Conservation (phyloP, 2,797 vertebrate genomes). For the Mormyrops boulengeri region DNA sequence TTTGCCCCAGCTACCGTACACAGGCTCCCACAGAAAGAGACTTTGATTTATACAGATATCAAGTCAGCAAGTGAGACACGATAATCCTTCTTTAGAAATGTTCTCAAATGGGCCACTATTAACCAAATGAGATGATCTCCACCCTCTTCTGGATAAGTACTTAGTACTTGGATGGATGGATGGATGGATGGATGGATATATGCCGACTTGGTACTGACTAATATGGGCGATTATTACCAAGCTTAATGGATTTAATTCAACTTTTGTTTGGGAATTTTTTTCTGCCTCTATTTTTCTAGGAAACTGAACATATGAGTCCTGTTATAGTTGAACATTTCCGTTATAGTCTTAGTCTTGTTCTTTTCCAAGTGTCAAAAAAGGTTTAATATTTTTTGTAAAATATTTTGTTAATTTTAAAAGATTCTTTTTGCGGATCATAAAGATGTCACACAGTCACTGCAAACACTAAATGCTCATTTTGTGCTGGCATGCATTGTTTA, state of each 20-base stretch:
- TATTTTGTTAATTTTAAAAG: neutral
- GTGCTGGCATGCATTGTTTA: neutral
- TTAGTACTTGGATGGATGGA: neutral
- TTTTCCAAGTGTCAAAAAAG: neutral
- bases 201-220: neutral
- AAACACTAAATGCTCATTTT: neutral
- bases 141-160: neutral
- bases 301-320: neutral
- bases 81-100: neutral
- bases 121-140: neutral
- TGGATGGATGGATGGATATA: neutral
- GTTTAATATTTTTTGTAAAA: neutral
- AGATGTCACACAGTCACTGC: neutral
- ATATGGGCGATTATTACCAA: neutral
- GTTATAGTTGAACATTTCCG: neutral
- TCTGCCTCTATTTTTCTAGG: neutral
- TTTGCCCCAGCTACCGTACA: conserved; percentile 6
- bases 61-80: neutral
- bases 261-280: neutral
- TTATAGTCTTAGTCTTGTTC: neutral
- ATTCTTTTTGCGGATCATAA: neutral
- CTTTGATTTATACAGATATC: neutral
- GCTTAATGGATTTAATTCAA: neutral
- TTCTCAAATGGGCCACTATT: neutral
- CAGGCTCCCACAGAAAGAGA: neutral